Evolutionary conservation across 2,888 invertebrate species (phyloP).

Genomic region (Pterostichus madidus): DNA sequence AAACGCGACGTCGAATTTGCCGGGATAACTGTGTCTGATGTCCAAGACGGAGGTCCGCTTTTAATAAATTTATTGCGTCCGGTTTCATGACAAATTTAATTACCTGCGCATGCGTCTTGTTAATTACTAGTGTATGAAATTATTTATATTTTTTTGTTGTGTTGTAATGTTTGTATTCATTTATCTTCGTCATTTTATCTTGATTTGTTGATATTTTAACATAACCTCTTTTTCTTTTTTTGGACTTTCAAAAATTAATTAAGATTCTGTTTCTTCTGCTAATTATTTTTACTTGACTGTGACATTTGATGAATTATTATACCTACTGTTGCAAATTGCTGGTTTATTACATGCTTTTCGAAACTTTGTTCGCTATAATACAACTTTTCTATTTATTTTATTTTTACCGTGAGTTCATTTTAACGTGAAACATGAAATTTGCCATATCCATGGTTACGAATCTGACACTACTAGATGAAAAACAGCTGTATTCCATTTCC

Average conservation of each 20-base stretch:
- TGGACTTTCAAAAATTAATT: conserved; percentile 36
- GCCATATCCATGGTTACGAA: too few species aligned
- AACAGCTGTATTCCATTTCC: too few species aligned
- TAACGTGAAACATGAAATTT: too few species aligned
- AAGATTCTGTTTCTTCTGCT: conserved; percentile 38
- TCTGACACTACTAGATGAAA: too few species aligned
- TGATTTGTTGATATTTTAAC: conserved; percentile 42
- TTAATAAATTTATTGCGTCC: conserved; percentile 58
- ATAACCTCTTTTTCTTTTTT: conserved; percentile 34
- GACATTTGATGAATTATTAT: conserved; percentile 29
- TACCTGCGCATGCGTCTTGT: conserved; percentile 49
- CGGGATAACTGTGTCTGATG: neutral
- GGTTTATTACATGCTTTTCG: neutral
- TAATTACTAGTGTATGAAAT: conserved; percentile 26
- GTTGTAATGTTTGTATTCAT: neutral
- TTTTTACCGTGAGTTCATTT: too few species aligned
- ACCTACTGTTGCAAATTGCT: conserved; percentile 10
- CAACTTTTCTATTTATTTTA: neutral
- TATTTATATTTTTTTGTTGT: conserved; percentile 2
- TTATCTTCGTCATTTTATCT: conserved; percentile 45
- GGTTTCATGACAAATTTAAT: conserved; percentile 54
- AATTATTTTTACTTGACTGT: conserved; percentile 50
- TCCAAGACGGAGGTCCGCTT: conserved; percentile 13
- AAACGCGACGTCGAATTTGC: conserved; percentile 56
- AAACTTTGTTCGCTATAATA: neutral